Evolutionary conservation across 2,113 vertebrate species (phyloP).

Genomic region (Mustela nigripes): DNA sequence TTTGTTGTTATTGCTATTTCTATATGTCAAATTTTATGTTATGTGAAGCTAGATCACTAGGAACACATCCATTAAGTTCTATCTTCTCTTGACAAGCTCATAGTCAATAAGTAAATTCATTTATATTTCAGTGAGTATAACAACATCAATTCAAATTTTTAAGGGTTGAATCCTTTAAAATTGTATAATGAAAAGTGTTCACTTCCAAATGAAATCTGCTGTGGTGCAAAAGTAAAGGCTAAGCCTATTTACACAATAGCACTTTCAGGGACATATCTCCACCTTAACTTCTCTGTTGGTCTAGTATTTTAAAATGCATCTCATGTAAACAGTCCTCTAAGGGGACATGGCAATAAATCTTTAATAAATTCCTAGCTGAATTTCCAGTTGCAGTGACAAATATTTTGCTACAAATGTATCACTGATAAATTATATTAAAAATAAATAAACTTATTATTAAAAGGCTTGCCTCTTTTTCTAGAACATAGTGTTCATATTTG

Average conservation of each 20-base stretch:
- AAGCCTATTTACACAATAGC: not conserved
- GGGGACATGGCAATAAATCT: constrained; percentile 82
- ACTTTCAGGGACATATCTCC: constrained; percentile 62
- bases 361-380: constrained; percentile 82
- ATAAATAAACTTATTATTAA: constrained; percentile 86
- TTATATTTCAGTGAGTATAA: not conserved
- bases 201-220: constrained; percentile 70
- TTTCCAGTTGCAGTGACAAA: constrained; percentile 77
- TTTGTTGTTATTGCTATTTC: not conserved
- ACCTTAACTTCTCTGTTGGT: constrained; percentile 56
- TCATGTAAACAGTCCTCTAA: constrained; percentile 76
- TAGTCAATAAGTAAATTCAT: constrained; percentile 35
- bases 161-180: constrained; percentile 65
- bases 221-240: constrained; percentile 33
- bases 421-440: constrained; percentile 84
- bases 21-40: not conserved
- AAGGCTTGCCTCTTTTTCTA: constrained; percentile 78
- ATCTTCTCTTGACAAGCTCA: not conserved
- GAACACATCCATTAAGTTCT: not conserved
- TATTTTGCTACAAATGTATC: constrained; percentile 81
- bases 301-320: constrained; percentile 73
- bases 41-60: constrained; percentile 7
- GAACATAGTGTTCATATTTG: constrained; percentile 68
- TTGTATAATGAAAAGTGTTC: constrained; percentile 73
- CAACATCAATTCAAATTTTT: not conserved